A percentile compares a stretch with the other conserved stretches of the same genome.
phyloP scores from a whole-genome alignment of 2,797 vertebrate genomes.

The Sebastes glaucus region DNA sequence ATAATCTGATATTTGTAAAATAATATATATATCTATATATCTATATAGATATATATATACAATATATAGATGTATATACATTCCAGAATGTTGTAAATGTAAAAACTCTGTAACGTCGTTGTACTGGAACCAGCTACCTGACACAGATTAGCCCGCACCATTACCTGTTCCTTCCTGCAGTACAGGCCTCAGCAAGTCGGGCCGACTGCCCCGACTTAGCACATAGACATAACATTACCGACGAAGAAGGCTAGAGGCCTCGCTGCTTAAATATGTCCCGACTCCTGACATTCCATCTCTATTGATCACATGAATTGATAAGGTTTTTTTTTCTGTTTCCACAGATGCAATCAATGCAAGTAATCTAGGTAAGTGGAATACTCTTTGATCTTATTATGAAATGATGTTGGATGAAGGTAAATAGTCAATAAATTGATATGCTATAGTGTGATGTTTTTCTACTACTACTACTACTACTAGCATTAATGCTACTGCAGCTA shows the following conservation, averaged over 20 bases:
- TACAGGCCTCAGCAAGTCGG: constrained; percentile 51
- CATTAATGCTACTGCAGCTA: not conserved
- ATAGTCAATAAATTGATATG: not conserved
- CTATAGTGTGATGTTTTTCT: not conserved
- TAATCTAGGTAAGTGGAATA: constrained; percentile 54
- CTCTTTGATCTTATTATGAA: not conserved
- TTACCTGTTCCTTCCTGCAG: constrained; percentile 28
- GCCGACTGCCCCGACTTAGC: not conserved
- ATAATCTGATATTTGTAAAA: not conserved
- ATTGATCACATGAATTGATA: constrained; percentile 33
- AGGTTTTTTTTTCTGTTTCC: constrained; percentile 41
- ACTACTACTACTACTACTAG: not conserved
- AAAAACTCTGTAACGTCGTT: not conserved
- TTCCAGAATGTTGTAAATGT: not conserved
- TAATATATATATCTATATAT: too few species aligned
- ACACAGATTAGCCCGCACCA: not conserved
- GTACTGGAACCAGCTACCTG: not conserved
- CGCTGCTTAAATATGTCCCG: constrained; percentile 1
- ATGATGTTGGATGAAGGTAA: not conserved
- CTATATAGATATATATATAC: not conserved
- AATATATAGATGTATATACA: too few species aligned
- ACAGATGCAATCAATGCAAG: constrained; percentile 64
- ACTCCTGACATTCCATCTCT: constrained; percentile 27
- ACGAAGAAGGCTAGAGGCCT: not conserved
- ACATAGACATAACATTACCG: constrained; percentile 59